Percentiles rank a stretch among this genome's conserved stretches.
These are phyloP conservation scores for Globodera rostochiensis DNA, from an alignment of 1,140 invertebrate genomes.

Conservation along the genomic window DNA sequence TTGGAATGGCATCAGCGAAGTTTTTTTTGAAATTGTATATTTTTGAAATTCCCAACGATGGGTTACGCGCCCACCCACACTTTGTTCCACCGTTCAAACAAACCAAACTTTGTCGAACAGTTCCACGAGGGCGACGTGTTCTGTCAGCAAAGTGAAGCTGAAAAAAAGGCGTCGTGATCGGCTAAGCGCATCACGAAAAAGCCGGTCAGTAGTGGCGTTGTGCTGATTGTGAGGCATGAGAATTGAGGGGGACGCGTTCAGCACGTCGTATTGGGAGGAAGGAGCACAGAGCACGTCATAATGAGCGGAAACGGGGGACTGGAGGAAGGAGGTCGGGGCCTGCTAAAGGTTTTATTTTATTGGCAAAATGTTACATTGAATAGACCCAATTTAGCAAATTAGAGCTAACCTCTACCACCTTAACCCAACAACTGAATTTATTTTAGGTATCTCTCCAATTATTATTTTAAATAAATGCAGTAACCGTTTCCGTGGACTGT, in stretches of 20 bases:
- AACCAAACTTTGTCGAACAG: slow-evolving; percentile 37
- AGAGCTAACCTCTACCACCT: no score
- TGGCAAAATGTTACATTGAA: no score
- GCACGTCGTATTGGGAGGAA: slow-evolving; percentile 24
- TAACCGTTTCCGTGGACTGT: no score
- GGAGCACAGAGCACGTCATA: background rate
- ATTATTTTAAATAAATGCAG: no score
- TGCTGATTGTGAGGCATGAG: background rate
- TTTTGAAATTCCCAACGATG: no score
- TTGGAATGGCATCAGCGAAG: background rate
- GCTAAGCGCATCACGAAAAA: slow-evolving; percentile 9
- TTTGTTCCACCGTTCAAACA: slow-evolving; percentile 9
- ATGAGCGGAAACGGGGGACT: background rate
- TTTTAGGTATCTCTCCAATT: no score
- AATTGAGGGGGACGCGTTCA: background rate
- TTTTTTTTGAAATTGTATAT: no score
- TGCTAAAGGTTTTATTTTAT: no score
- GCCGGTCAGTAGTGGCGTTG: background rate
- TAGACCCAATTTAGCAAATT: no score
- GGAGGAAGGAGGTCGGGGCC: background rate
- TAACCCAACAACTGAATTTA: no score
- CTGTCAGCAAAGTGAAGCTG: slow-evolving; percentile 24
- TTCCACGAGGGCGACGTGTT: slow-evolving; percentile 36
- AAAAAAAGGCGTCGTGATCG: slow-evolving; percentile 9
- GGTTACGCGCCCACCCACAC: no score